Conservation (phyloP, 2,113 vertebrate species). For the Camelus bactrianus region DNA sequence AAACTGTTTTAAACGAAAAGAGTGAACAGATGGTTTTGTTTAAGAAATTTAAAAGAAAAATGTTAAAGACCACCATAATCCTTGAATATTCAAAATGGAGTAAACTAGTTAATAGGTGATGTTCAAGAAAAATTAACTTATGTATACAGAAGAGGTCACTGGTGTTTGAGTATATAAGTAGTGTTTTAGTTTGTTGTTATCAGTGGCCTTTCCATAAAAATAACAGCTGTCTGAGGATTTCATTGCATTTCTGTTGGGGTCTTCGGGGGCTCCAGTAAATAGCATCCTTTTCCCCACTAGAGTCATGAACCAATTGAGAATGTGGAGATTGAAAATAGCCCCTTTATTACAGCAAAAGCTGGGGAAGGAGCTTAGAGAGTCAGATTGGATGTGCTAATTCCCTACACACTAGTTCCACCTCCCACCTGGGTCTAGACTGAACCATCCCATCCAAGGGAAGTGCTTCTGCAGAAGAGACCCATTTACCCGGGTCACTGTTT, state of each 20-base stretch:
- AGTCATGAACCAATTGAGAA: not conserved
- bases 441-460: not conserved
- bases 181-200: not conserved
- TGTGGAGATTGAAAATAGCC: not conserved
- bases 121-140: not conserved
- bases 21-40: not conserved
- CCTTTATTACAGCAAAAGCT: not conserved
- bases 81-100: not conserved
- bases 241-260: not conserved
- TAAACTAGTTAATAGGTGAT: not conserved
- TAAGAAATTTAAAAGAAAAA: conserved; percentile 15
- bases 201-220: not conserved
- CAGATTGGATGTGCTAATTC: not conserved
- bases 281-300: not conserved
- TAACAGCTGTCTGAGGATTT: not conserved
- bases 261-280: not conserved
- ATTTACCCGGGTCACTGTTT: not conserved
- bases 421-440: not conserved
- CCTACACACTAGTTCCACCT: not conserved
- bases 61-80: not conserved
- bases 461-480: not conserved
- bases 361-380: not conserved
- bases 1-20: not conserved
- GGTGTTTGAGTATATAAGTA: not conserved
- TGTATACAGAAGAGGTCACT: not conserved